A percentile compares a stretch with the other conserved stretches of the same genome.
phyloP scores from a whole-genome alignment of 1,140 invertebrate genomes.

The Zaprionus africanus region DNA sequence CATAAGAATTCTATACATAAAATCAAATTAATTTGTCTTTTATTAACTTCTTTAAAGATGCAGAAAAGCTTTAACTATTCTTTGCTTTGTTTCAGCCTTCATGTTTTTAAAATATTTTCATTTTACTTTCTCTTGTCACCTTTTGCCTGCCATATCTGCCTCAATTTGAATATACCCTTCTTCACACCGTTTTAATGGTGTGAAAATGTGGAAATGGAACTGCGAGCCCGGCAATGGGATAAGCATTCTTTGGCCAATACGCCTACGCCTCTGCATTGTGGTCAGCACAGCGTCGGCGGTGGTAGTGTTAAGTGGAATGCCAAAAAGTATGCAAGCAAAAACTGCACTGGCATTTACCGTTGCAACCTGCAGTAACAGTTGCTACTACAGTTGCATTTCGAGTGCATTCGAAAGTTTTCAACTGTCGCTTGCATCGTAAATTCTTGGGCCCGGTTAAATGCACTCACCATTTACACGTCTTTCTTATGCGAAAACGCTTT shows the following conservation, averaged over 20 bases:
- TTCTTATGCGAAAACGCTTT: slow-evolving; percentile 3
- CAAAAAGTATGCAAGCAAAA: slow-evolving; percentile 64
- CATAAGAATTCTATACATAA: too few species aligned
- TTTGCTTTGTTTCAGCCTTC: too few species aligned
- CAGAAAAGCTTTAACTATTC: too few species aligned
- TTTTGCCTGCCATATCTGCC: slow-evolving; percentile 29
- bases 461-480: background rate
- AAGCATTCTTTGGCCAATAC: slow-evolving; percentile 43
- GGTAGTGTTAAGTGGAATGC: slow-evolving; percentile 54
- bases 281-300: slow-evolving; percentile 50
- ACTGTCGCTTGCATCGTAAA: slow-evolving; percentile 40
- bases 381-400: slow-evolving; percentile 18
- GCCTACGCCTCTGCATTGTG: slow-evolving; percentile 52
- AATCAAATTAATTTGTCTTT: too few species aligned
- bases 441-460: slow-evolving; percentile 15
- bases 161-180: background rate
- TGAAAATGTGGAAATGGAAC: slow-evolving; percentile 57
- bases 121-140: too few species aligned
- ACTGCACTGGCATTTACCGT: slow-evolving; percentile 39
- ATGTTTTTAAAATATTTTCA: too few species aligned
- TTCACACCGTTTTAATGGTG: background rate
- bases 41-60: too few species aligned
- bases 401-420: slow-evolving; percentile 45
- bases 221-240: slow-evolving; percentile 50
- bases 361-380: slow-evolving; percentile 12